Base-by-base conservation (phyloP, 2,113 vertebrate species). In the Chaetorhynchus papuensis region DNA sequence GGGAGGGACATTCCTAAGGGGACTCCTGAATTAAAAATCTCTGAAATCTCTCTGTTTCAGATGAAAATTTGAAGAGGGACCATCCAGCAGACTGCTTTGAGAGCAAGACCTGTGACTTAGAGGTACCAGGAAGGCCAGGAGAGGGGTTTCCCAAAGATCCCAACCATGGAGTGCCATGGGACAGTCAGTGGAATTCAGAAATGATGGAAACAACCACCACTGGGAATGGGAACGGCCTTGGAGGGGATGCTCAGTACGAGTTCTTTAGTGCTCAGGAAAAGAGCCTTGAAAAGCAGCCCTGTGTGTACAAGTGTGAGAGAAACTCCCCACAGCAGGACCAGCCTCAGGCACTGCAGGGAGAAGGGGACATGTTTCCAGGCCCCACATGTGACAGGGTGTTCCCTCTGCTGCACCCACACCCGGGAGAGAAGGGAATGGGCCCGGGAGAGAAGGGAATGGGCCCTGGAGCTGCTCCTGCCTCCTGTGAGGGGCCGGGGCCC, bases 201-300 rank as follows among this genome's bases (percentile, higher is more conserved):
- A 30, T 33, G 14, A 72, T 93, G 85, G 90, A 69, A 77, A 31
- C 75, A 15, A 24, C 10, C 79, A 2, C 45, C 16, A 1, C 5
- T 0, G 19, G 83, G 20, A 86, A 11, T 0, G 2, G 88, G 37
- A 86, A 1, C 1, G 0, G 79, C 31, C 61, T 54, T 1, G 52
- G 81, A 45, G 39, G 33, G 13, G 64, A 61, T 5, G 39, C 54
- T 39, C 84, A 45, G 18, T 87, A 78, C 2, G 63, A 89, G 60
- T 64, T 94, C 63, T 98, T 33, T 9, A 98, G 87, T 11, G 1
- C 63, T 54, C 90, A 80, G 71, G 95, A 94, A 1, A 90, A 26
- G 7, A 10, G n/a, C 2, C 9, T 50, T 1, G 66, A 87, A 3
- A 93, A 54, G 35, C 41, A 16, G 9, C 80, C 6, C 1, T 79